A percentile compares a stretch with the other conserved stretches of the same genome.
phyloP scores from a whole-genome alignment of 2,113 vertebrate species.

The Aphyosemion australe region DNA sequence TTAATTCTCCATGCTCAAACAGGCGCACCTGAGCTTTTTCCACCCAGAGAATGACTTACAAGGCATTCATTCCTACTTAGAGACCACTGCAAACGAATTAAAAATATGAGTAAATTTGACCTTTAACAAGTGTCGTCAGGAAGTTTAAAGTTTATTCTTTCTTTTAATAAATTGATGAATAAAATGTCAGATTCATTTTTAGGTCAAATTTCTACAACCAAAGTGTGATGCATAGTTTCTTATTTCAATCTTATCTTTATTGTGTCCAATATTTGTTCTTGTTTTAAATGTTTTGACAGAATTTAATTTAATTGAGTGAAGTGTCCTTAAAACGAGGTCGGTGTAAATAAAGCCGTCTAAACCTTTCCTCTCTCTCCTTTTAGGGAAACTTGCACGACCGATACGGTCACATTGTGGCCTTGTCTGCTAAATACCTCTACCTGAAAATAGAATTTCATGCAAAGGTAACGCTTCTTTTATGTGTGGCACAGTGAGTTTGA shows the following conservation, averaged over 20 bases:
- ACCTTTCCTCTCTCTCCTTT: not conserved
- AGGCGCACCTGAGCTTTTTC: too few relatives aligned
- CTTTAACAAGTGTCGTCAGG: too few relatives aligned
- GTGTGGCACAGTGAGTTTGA: not conserved
- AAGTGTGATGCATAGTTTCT: not conserved
- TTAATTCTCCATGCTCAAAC: too few relatives aligned
- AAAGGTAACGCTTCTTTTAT: slow-evolving; percentile 79
- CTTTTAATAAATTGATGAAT: too few relatives aligned
- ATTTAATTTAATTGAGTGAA: too few relatives aligned
- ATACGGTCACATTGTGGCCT: slow-evolving; percentile 92
- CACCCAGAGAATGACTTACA: too few relatives aligned
- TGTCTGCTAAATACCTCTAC: slow-evolving; percentile 90
- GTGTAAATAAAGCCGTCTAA: not conserved
- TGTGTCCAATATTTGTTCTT: not conserved
- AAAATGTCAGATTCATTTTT: too few relatives aligned
- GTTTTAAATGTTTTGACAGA: not conserved
- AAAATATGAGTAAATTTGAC: too few relatives aligned
- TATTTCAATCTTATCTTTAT: not conserved
- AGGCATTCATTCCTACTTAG: too few relatives aligned
- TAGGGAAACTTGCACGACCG: slow-evolving; percentile 93
- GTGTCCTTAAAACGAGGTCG: too few relatives aligned
- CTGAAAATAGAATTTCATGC: slow-evolving; percentile 95
- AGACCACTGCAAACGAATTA: not conserved
- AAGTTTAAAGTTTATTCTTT: too few relatives aligned
- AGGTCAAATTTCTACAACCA: not conserved